Base-by-base conservation (phyloP, 1,140 invertebrate species). In the Drosophila rhopaloa region DNA sequence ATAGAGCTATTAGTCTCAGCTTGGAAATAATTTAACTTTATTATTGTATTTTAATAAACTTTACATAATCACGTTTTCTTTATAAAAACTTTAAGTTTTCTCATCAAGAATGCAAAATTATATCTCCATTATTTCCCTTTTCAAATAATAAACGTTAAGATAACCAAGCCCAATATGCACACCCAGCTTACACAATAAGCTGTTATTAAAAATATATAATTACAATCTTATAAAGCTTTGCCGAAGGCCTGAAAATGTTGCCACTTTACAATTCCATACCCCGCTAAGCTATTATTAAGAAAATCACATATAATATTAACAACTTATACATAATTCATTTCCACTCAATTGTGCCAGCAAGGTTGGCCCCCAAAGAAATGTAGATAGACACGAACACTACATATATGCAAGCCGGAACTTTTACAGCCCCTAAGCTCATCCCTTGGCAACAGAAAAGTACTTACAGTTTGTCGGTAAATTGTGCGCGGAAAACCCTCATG, bases 401-500 rank as follows among this genome's bases (percentile, higher is more conserved):
- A 29, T 41, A 24, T 27, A 37, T 61, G 38, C 32, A 50, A 40
- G 44, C 41, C 73, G 73, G 72, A 76, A 76, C 73, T 41, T 76
- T 54, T 67, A 54, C 61, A 67, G 61, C 47, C 72, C 72, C 46
- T 60, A 68, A 76, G 61, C 60, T 40, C 38, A 59, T 47, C 70
- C 40, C 59, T 50, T 68, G 59, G 44, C 77, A 78, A 86, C 83
- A 76, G 76, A 81, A 58, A 59, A 65, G 60, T 60, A 83, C 68
- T 72, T 80, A 59, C 78, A 74, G 44, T 58, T 85, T 63, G 72
- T 40, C 29, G 53, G 55, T 58, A 60, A 79, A 86, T 78, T 75
- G 68, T 74, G 73, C 38, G 62, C 57, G 75, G 70, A 82, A 82
- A 83, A 44, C 80, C 80, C 76, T 60, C 75, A 66, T 79, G 63